Percentiles rank a stretch among this genome's conserved stretches.
Conservation (phyloP, 2,113 vertebrate species). For the Zootoca vivipara region DNA sequence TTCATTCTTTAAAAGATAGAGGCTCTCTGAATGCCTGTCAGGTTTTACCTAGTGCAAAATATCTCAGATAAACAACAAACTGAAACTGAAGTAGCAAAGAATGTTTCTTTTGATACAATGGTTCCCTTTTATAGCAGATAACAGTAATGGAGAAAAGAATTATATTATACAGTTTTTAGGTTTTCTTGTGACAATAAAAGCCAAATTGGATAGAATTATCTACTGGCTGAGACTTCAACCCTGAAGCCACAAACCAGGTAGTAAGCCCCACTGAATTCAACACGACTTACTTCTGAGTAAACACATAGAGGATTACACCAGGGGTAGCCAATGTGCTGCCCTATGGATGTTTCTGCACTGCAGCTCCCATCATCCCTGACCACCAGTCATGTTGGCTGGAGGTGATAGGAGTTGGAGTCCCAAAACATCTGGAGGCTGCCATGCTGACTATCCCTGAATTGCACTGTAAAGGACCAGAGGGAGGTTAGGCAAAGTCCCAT, state of each 20-base stretch:
- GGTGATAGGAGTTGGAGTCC: too few relatives aligned
- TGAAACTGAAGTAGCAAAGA: neutral
- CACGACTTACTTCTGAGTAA: too few relatives aligned
- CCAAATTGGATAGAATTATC: neutral
- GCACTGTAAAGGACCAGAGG: too few relatives aligned
- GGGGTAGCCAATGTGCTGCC: too few relatives aligned
- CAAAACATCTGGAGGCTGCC: too few relatives aligned
- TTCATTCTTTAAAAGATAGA: neutral
- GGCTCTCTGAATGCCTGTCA: neutral
- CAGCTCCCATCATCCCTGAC: too few relatives aligned
- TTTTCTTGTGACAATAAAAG: neutral
- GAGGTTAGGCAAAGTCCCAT: neutral
- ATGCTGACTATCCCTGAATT: too few relatives aligned
- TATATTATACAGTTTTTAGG: neutral
- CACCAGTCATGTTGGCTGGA: too few relatives aligned
- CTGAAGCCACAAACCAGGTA: too few relatives aligned
- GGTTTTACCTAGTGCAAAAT: neutral
- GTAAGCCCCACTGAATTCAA: too few relatives aligned
- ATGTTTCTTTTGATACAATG: neutral
- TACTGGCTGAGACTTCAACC: neutral
- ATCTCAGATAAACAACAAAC: neutral
- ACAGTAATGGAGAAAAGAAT: neutral
- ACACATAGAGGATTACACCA: too few relatives aligned
- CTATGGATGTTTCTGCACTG: too few relatives aligned
- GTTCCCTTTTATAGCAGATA: neutral